Evolutionary conservation across 2,113 vertebrate genomes (phyloP).

Genomic region (Peromyscus polionotus): DNA sequence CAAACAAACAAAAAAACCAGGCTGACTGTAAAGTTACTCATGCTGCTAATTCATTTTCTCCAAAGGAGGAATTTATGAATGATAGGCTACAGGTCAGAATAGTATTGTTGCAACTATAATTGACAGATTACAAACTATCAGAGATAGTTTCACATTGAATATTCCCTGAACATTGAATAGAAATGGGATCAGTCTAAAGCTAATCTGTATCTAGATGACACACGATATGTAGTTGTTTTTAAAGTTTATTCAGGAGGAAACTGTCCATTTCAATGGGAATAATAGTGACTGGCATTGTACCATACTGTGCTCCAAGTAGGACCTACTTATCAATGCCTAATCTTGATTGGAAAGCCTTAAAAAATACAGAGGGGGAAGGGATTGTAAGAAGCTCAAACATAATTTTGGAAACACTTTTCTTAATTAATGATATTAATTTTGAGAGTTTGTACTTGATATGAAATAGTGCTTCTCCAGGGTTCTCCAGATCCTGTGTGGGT

Average conservation of each 20-base stretch:
- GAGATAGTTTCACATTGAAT: neutral
- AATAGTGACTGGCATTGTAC: neutral
- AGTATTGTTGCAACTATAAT: neutral
- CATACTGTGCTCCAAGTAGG: neutral
- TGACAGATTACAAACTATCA: neutral
- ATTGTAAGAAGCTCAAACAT: neutral
- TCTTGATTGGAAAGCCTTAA: neutral
- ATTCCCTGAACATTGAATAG: neutral
- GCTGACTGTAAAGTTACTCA: neutral
- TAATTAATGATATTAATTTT: neutral
- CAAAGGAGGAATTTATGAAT: conserved; percentile 31
- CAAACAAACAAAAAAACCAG: neutral
- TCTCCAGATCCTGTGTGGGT: neutral
- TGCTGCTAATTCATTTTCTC: conserved; percentile 30
- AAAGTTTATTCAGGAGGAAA: neutral
- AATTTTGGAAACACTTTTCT: conserved; percentile 21
- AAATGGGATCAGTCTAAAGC: neutral
- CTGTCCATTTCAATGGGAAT: neutral
- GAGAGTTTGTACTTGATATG: neutral
- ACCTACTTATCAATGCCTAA: neutral
- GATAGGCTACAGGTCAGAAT: neutral
- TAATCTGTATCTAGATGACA: neutral
- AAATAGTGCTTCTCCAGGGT: neutral
- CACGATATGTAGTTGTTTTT: neutral
- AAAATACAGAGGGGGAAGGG: neutral